Evolutionary conservation across 2,113 vertebrate species (phyloP).

Genomic region (Callospermophilus lateralis): DNA sequence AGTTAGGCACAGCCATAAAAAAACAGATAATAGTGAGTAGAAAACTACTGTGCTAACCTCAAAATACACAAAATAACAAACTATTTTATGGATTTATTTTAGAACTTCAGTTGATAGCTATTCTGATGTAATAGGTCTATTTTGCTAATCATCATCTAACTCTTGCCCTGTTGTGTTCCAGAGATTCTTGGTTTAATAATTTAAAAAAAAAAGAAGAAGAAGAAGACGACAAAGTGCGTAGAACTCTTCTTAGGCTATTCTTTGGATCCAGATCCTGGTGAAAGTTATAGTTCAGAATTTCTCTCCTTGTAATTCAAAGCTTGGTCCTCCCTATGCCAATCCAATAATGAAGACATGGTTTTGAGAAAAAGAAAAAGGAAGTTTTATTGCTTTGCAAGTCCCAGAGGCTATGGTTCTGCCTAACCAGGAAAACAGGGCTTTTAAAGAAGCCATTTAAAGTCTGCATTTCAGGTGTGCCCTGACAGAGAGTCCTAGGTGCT

Average conservation of each 20-base stretch:
- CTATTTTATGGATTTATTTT: slow-evolving; percentile 9
- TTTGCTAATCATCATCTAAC: slow-evolving; percentile 12
- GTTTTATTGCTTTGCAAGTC: too few relatives aligned
- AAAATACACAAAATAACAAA: neutral
- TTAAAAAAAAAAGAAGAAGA: too few relatives aligned
- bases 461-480: too few relatives aligned
- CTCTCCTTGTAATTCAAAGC: neutral
- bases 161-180: neutral
- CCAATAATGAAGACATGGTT: too few relatives aligned
- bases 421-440: too few relatives aligned
- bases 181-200: neutral
- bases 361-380: too few relatives aligned
- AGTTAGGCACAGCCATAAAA: neutral
- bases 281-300: neutral
- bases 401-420: too few relatives aligned
- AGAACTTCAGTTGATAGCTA: neutral
- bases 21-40: neutral
- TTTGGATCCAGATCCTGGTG: neutral
- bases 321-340: too few relatives aligned
- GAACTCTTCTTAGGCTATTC: neutral
- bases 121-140: neutral
- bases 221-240: neutral
- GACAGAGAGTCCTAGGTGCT: too few relatives aligned
- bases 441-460: too few relatives aligned
- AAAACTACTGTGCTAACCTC: neutral